phyloP scores from a whole-genome alignment of 2,888 invertebrate genomes.

The Sialis lutaria region DNA sequence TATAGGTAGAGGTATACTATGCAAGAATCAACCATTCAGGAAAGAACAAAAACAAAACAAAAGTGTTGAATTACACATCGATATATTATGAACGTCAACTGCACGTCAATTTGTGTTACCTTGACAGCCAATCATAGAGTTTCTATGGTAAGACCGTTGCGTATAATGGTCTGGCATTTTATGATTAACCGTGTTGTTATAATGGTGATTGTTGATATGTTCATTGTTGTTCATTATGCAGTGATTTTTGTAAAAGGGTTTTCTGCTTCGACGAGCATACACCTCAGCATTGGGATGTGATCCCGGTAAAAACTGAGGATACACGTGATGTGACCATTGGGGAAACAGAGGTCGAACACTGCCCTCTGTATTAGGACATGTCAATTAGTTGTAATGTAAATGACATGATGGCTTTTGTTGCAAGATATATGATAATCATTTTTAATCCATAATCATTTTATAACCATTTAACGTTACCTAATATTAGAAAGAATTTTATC shows the following conservation, averaged over 20 bases:
- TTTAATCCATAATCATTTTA: too few relatives aligned
- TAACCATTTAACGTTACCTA: too few relatives aligned
- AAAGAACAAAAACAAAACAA: background rate
- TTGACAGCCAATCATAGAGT: constrained; percentile 37
- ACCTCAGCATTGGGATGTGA: constrained; percentile 57
- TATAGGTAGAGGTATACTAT: background rate
- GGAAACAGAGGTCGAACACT: constrained; percentile 74
- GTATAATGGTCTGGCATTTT: constrained; percentile 25
- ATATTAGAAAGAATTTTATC: too few relatives aligned
- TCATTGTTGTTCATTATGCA: constrained; percentile 41
- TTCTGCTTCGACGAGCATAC: constrained; percentile 29
- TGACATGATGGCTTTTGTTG: too few relatives aligned
- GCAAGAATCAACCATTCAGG: background rate
- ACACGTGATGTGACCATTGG: constrained; percentile 90
- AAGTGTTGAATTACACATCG: background rate
- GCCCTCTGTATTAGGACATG: constrained; percentile 21
- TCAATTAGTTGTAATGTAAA: too few relatives aligned
- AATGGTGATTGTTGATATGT: constrained; percentile 38
- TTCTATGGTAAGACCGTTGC: constrained; percentile 36
- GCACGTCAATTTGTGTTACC: constrained; percentile 23
- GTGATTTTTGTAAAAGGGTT: constrained; percentile 34
- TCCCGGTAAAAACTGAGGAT: constrained; percentile 85
- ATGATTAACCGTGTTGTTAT: constrained; percentile 33
- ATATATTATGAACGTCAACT: background rate
- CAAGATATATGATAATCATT: too few relatives aligned